Percentiles rank a stretch among this genome's conserved stretches.
phyloP scores from a whole-genome alignment of 2,888 invertebrate genomes.

The Oscheius onirici region DNA sequence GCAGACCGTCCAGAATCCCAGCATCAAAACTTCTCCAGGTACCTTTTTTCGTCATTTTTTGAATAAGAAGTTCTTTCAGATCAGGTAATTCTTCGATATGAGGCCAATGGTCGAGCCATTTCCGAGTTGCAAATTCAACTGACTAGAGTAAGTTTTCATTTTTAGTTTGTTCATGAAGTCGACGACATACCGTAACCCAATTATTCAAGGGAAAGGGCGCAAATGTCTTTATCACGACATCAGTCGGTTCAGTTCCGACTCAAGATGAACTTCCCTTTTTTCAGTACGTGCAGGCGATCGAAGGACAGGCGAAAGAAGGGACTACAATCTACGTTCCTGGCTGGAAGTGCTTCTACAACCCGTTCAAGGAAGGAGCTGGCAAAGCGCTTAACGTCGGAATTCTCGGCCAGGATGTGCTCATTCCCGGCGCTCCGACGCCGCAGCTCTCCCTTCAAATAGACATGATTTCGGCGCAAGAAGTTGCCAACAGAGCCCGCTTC shows the following conservation, averaged over 20 bases:
- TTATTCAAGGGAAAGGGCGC: too few species aligned
- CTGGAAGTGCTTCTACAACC: conserved; percentile 14
- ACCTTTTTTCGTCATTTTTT: too few species aligned
- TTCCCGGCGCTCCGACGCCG: conserved; percentile 35
- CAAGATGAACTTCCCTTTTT: not conserved
- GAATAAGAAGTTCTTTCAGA: not conserved
- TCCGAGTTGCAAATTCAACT: not conserved
- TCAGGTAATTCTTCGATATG: not conserved
- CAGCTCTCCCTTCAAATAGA: conserved; percentile 39
- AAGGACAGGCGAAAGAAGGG: not conserved
- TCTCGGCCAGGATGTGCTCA: conserved; percentile 40
- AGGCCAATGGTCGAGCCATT: not conserved
- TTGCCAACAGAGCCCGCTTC: conserved; percentile 38
- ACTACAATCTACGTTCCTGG: conserved; percentile 20
- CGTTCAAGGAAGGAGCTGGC: conserved; percentile 21
- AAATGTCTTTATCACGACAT: too few species aligned
- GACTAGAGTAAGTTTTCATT: not conserved
- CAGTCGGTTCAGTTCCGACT: too few species aligned
- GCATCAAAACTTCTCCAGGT: conserved; percentile 9
- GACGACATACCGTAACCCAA: too few species aligned
- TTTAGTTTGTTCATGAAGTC: too few species aligned
- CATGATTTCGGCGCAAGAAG: conserved; percentile 36
- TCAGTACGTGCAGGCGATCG: not conserved
- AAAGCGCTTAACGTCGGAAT: conserved; percentile 43
- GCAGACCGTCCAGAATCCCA: conserved; percentile 63